phyloP scores from a whole-genome alignment of 2,113 vertebrate genomes.

The Epinephelus fuscoguttatus region DNA sequence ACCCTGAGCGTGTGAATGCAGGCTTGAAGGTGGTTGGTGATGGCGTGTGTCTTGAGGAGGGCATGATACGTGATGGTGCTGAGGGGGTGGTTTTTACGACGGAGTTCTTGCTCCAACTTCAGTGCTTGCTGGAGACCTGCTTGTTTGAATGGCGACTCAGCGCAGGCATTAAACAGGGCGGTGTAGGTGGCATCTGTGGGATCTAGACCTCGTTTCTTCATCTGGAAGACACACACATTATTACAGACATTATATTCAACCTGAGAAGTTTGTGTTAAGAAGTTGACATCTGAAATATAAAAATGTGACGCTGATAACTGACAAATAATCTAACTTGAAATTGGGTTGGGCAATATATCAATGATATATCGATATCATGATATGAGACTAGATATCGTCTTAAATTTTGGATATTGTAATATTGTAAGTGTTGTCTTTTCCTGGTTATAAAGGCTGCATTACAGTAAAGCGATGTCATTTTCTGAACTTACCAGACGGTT shows the following conservation, averaged over 20 bases:
- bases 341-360: too few species aligned
- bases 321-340: too few species aligned
- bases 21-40: slow-evolving; percentile 88
- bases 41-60: slow-evolving; percentile 90
- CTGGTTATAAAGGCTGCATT: too few species aligned
- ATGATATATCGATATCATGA: too few species aligned
- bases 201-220: slow-evolving; percentile 92
- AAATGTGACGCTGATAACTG: too few species aligned
- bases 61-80: slow-evolving; percentile 91
- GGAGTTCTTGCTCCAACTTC: slow-evolving; percentile 89
- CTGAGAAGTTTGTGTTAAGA: neutral
- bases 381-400: too few species aligned
- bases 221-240: slow-evolving; percentile 78
- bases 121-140: slow-evolving; percentile 89
- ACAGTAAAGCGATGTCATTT: too few species aligned
- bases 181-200: slow-evolving; percentile 92
- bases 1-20: slow-evolving; percentile 92
- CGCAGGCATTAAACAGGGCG: slow-evolving; percentile 95
- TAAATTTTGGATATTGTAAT: too few species aligned
- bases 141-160: slow-evolving; percentile 88
- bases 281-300: too few species aligned
- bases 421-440: too few species aligned
- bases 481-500: too few species aligned
- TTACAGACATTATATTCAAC: neutral
- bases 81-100: slow-evolving; percentile 84